Evolutionary conservation across 1,140 invertebrate genomes (phyloP).

Genomic region (Pentalonia nigronervosa): DNA sequence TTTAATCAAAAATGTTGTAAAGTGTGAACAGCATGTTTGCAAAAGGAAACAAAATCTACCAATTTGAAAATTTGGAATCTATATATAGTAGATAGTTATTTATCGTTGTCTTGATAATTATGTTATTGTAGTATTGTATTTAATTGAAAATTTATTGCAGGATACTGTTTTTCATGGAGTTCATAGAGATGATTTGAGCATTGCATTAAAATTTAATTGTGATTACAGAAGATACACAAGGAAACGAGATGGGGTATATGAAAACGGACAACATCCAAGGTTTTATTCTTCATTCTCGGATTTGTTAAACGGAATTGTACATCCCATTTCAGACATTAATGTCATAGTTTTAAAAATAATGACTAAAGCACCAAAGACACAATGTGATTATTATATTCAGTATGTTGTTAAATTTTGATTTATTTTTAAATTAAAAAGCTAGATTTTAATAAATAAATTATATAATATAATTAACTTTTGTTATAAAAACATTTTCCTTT

Average conservation of each 20-base stretch:
- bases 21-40: too few relatives aligned
- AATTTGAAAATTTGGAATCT: too few relatives aligned
- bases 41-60: too few relatives aligned
- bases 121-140: background rate
- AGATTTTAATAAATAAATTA: background rate
- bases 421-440: background rate
- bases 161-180: slow-evolving; percentile 1
- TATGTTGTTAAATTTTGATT: slow-evolving; percentile 26
- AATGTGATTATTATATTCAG: slow-evolving; percentile 24
- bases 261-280: background rate
- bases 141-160: background rate
- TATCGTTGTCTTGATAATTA: background rate
- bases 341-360: slow-evolving; percentile 26
- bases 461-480: background rate
- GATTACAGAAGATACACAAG: background rate
- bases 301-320: background rate
- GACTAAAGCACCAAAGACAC: background rate
- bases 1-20: background rate
- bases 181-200: background rate
- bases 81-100: background rate
- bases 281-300: background rate
- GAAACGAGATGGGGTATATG: background rate
- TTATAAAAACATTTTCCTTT: background rate
- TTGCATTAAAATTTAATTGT: slow-evolving; percentile 28
- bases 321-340: background rate